phyloP scores from a whole-genome alignment of 2,888 invertebrate species.

The Coelinius sp. region DNA sequence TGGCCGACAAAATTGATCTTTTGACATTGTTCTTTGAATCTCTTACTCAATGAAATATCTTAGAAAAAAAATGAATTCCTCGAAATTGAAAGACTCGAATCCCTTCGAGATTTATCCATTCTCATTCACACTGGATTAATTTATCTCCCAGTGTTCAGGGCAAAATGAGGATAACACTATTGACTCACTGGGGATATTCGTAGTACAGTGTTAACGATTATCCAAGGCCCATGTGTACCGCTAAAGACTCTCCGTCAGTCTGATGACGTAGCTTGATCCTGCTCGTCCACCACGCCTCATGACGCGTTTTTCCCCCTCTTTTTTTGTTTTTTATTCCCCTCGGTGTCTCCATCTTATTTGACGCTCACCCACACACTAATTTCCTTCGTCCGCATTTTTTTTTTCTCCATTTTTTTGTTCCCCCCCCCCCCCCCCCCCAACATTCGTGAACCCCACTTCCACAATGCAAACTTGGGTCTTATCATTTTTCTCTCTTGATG shows the following conservation, averaged over 20 bases:
- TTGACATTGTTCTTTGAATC: too few relatives aligned
- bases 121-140: neutral
- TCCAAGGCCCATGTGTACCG: constrained; percentile 19
- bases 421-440: neutral
- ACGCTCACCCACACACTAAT: constrained; percentile 41
- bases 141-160: neutral
- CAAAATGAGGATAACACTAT: constrained; percentile 1
- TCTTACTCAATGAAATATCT: too few relatives aligned
- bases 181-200: constrained; percentile 7
- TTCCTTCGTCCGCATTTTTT: constrained; percentile 33
- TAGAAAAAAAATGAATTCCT: neutral
- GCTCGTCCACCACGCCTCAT: constrained; percentile 39
- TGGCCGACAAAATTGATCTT: too few relatives aligned
- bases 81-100: neutral
- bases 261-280: constrained; percentile 30
- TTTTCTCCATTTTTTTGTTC: constrained; percentile 36
- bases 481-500: constrained; percentile 12
- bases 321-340: constrained; percentile 2
- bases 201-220: neutral
- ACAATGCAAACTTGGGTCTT: constrained; percentile 20
- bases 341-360: constrained; percentile 35
- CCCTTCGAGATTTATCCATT: neutral
- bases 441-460: constrained; percentile 11
- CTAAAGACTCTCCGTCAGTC: constrained; percentile 5
- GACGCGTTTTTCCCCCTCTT: neutral